phyloP scores from a whole-genome alignment of 2,113 vertebrate species.

The Epinephelus lanceolatus region DNA sequence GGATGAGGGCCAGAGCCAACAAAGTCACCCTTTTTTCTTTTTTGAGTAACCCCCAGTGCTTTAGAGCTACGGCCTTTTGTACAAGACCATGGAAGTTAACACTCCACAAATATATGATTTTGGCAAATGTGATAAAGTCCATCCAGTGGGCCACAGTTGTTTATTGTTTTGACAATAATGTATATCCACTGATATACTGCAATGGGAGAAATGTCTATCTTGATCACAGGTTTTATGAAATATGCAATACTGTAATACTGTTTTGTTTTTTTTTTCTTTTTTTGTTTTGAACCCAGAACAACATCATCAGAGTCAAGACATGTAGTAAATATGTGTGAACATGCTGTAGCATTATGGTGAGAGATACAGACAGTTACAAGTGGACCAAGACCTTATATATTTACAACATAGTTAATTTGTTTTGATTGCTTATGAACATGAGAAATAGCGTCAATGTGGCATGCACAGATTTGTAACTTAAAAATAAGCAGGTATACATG shows the following conservation, averaged over 20 bases:
- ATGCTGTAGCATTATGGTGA: too few species aligned
- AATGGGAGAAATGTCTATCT: not conserved
- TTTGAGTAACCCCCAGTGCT: not conserved
- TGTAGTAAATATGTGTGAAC: not conserved
- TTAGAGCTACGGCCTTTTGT: not conserved
- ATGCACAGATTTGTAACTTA: not conserved
- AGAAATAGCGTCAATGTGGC: not conserved
- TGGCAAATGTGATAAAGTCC: not conserved
- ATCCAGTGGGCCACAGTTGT: not conserved
- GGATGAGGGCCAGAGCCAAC: not conserved
- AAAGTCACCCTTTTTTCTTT: not conserved
- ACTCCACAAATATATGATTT: not conserved
- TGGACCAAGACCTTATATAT: not conserved
- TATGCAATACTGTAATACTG: not conserved
- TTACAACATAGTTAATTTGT: not conserved
- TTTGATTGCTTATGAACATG: not conserved
- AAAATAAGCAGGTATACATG: not conserved
- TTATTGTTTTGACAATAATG: not conserved
- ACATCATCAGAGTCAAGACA: not conserved
- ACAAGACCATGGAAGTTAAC: not conserved
- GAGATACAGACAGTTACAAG: not conserved
- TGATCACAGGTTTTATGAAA: not conserved
- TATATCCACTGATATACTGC: not conserved
- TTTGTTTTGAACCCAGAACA: not conserved
- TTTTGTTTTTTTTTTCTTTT: not conserved